Conservation (phyloP, 2,888 invertebrate genomes). For the Blastobasis adustella region DNA sequence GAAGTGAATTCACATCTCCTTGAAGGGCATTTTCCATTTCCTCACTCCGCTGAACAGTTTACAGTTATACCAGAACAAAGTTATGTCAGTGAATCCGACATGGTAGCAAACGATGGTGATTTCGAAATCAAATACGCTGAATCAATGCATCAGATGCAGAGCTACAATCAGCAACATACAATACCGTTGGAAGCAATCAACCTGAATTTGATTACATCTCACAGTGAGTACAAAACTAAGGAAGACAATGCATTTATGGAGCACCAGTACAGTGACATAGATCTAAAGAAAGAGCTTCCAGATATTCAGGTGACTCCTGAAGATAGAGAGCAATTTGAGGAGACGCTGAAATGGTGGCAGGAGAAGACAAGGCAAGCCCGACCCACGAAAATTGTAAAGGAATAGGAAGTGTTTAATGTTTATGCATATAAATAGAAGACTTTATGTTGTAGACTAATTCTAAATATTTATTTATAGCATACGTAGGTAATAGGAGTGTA, state of each 20-base stretch:
- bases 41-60: constrained; percentile 65
- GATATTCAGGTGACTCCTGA: constrained; percentile 66
- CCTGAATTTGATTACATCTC: constrained; percentile 43
- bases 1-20: constrained; percentile 66
- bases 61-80: constrained; percentile 66
- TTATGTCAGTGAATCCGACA: constrained; percentile 57
- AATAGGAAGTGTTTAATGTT: no score
- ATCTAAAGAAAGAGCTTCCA: constrained; percentile 63
- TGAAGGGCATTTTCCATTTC: constrained; percentile 67
- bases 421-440: no score
- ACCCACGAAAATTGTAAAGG: constrained; percentile 13
- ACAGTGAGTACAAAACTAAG: constrained; percentile 49
- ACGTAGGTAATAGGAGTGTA: constrained; percentile 2
- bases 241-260: constrained; percentile 56
- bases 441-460: constrained; percentile 20
- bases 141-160: constrained; percentile 45
- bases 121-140: constrained; percentile 68
- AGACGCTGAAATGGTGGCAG: constrained; percentile 71
- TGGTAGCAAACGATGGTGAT: constrained; percentile 50
- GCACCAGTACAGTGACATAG: constrained; percentile 59
- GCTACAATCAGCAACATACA: constrained; percentile 33
- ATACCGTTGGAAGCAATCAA: constrained; percentile 44
- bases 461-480: constrained; percentile 37
- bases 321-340: constrained; percentile 65
- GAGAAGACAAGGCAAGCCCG: constrained; percentile 59